Evolutionary conservation across 2,113 vertebrate genomes (phyloP), one percentile per base, ranked within the genome.

Genomic region (Periophthalmodon schlosseri): DNA sequence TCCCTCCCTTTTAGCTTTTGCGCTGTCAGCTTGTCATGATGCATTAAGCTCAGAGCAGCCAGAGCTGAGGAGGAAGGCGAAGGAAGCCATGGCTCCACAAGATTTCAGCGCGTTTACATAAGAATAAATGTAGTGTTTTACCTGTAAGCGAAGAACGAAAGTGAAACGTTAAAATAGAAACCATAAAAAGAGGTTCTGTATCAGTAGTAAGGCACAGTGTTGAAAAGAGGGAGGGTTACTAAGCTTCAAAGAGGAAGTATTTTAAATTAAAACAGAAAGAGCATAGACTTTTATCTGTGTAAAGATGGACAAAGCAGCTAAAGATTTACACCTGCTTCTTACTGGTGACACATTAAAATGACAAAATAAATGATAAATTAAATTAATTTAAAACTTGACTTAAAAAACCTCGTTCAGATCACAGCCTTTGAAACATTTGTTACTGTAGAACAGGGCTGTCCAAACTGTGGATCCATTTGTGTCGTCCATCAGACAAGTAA

Each of bases 151-250:
- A 10, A 46, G 21, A 23, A 68, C 70, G 39, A 68, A 68, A 73
- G 68, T 21, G 24, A 23, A 15, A 75, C 71, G 34, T 24, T 7
- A 36, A 60, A 33, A 60, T 14, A 20, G 7, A 16, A 5, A 34
- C 21, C 39, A 10, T 44, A 2, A 44, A 39, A 23, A 2, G 5
- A 15, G 49, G 63, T 56, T 73, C 86, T 2, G 39, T 10, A 10
- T 44, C 39, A 83, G 83, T 83, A 86, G 83, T 86, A 89, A 91
- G 90, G 90, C 90, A 89, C 87, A 14, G 44, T 56, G 73, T 80
- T 33, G n/a, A 72, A 44, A 34, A 36, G 34, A 44, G 33, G 61
- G 18, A 1, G 63, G 36, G 4, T 65, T 65, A 65, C 63, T 65
- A 44, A 65, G 63, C 0, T 63, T 63, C 34, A 28, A 18, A 63